A percentile compares a stretch with the other conserved stretches of the same genome.
phyloP scores from a whole-genome alignment of 2,797 vertebrate genomes.

The Poecile montanus region DNA sequence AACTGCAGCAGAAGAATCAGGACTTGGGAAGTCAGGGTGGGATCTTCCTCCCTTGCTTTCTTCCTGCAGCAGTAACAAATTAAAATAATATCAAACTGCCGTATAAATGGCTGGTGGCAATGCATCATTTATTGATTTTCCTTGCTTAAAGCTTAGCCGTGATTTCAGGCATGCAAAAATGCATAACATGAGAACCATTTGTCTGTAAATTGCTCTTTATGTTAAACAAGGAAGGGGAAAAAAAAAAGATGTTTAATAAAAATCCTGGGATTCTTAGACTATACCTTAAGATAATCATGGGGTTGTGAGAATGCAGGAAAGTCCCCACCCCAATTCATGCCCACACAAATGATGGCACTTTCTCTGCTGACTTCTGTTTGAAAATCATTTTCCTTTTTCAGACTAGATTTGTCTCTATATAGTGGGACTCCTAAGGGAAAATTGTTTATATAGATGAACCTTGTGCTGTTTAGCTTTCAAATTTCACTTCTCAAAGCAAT shows the following conservation, averaged over 20 bases:
- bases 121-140: background rate
- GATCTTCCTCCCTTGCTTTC: background rate
- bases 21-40: background rate
- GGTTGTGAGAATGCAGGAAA: background rate
- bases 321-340: background rate
- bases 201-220: conserved; percentile 45
- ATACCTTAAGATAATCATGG: background rate
- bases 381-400: background rate
- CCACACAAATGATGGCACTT: background rate
- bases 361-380: background rate
- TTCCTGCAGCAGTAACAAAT: background rate
- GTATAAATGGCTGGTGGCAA: background rate
- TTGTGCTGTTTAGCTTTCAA: background rate
- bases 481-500: background rate
- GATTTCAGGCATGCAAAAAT: conserved; percentile 47
- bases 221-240: background rate
- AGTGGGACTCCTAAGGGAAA: background rate
- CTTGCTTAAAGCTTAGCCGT: conserved; percentile 10
- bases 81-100: background rate
- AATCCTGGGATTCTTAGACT: background rate
- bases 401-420: background rate
- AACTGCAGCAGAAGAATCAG: background rate
- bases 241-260: background rate
- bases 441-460: background rate
- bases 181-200: background rate